Evolutionary conservation across 2,113 vertebrate genomes (phyloP).

Genomic region (Laterallus jamaicensis): DNA sequence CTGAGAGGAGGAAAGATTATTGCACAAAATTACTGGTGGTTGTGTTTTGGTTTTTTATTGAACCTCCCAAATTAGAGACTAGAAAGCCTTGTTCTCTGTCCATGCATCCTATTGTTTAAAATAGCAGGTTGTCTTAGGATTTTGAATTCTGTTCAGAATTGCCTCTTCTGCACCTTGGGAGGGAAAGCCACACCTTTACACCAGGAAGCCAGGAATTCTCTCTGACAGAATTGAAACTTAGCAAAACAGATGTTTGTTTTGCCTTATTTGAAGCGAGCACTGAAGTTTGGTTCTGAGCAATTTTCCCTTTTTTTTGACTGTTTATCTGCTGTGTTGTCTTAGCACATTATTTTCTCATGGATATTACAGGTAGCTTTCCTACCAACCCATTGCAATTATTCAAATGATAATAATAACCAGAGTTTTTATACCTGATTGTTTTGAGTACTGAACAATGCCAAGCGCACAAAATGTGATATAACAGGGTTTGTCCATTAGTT

Average conservation of each 20-base stretch:
- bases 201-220: background rate
- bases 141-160: conserved; percentile 14
- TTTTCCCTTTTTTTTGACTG: background rate
- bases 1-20: background rate
- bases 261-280: background rate
- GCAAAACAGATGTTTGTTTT: background rate
- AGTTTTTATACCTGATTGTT: background rate
- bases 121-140: conserved; percentile 24
- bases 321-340: background rate
- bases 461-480: background rate
- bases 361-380: background rate
- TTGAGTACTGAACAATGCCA: background rate
- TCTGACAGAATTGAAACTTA: background rate
- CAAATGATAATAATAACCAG: background rate
- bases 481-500: background rate
- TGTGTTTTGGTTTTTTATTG: background rate
- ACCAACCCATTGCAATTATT: background rate
- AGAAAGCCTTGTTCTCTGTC: background rate
- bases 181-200: conserved; percentile 42
- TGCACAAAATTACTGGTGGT: background rate
- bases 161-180: background rate
- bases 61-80: conserved; percentile 11
- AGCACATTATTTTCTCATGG: background rate
- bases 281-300: background rate
- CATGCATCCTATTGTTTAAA: background rate